phyloP scores from a whole-genome alignment of 2,797 vertebrate genomes.

The Dallia pectoralis region DNA sequence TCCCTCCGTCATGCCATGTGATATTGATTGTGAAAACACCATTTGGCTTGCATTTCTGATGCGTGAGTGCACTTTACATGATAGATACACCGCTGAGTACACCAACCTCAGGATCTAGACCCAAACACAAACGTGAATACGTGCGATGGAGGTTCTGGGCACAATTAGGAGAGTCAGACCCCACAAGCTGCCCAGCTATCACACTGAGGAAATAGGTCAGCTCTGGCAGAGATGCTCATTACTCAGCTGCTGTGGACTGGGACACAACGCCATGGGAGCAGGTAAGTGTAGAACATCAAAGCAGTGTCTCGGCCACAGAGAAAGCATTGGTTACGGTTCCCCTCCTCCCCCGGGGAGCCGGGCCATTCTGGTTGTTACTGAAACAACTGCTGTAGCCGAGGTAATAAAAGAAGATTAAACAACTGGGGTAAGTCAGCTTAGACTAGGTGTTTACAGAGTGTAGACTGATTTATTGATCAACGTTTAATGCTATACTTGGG shows the following conservation, averaged over 20 bases:
- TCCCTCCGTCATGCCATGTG: not conserved
- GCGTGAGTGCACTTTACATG: not conserved
- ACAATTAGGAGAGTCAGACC: slow-evolving; percentile 23
- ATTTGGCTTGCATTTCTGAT: not conserved
- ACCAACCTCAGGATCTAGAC: not conserved
- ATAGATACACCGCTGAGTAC: not conserved
- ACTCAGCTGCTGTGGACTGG: slow-evolving; percentile 36
- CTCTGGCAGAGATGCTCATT: slow-evolving; percentile 46
- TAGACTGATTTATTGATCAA: not conserved
- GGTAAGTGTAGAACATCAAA: slow-evolving; percentile 49
- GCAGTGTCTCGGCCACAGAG: slow-evolving; percentile 30
- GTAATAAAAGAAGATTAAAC: not conserved
- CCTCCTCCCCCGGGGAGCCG: slow-evolving; percentile 23
- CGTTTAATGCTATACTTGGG: not conserved
- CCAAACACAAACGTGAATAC: not conserved
- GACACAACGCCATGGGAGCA: slow-evolving; percentile 32
- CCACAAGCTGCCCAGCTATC: slow-evolving; percentile 11
- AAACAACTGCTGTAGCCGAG: not conserved
- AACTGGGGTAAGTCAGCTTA: not conserved
- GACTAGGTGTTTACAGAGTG: not conserved
- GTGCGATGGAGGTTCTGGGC: slow-evolving; percentile 12
- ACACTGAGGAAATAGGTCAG: slow-evolving; percentile 17
- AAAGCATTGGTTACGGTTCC: slow-evolving; percentile 40
- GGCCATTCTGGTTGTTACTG: slow-evolving; percentile 37
- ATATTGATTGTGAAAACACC: not conserved